Percentiles rank a stretch among this genome's conserved stretches.
phyloP scores from a whole-genome alignment of 2,797 vertebrate genomes.

The Oreonectes daqikongensis region DNA sequence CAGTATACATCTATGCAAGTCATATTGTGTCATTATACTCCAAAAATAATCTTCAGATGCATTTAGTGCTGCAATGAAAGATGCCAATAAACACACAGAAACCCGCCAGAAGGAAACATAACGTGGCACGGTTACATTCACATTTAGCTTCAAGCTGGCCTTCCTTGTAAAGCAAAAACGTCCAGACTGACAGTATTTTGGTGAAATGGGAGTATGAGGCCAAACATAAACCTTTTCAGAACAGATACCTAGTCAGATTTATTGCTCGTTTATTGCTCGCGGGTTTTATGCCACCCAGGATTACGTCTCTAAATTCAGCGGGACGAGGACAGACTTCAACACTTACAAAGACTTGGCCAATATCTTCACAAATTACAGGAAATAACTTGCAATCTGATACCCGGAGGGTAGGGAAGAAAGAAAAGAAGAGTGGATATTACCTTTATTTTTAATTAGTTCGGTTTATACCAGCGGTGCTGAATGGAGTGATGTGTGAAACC shows the following conservation, averaged over 20 bases:
- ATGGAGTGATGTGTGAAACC: background rate
- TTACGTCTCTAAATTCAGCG: conserved; percentile 21
- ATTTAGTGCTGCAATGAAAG: background rate
- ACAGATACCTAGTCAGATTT: conserved; percentile 23
- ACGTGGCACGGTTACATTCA: background rate
- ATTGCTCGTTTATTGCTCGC: background rate
- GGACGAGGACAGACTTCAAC: background rate
- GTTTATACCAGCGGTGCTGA: conserved; percentile 4
- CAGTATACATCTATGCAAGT: too few species aligned
- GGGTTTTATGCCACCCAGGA: background rate
- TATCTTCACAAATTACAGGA: conserved; percentile 18
- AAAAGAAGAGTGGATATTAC: conserved; percentile 5
- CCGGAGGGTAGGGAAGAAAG: background rate
- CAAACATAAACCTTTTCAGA: conserved; percentile 26
- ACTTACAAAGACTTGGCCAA: background rate
- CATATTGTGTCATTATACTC: too few species aligned
- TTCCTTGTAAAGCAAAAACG: conserved; percentile 1
- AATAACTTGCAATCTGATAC: conserved; percentile 31
- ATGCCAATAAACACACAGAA: background rate
- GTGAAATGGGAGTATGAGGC: conserved; percentile 13
- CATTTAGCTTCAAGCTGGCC: background rate
- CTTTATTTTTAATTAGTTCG: conserved; percentile 24
- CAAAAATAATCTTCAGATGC: too few species aligned
- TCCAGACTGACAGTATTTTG: conserved; percentile 9
- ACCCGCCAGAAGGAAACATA: background rate